Evolutionary conservation across 2,113 vertebrate genomes (phyloP), one percentile per base, ranked within the genome.

Genomic region (Scolopax mira): DNA sequence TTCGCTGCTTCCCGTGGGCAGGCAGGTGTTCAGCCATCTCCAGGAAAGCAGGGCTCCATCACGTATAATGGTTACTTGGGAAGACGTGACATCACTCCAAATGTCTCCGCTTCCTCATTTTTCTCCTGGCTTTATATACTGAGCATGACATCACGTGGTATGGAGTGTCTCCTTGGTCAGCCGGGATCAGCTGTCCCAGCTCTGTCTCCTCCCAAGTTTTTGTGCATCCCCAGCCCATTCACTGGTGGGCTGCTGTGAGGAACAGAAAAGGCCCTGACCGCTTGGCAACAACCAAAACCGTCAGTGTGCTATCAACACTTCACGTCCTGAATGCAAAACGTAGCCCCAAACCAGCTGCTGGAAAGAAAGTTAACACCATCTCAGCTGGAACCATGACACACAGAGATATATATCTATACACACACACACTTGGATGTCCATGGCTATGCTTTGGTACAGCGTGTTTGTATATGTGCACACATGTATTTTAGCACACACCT

Each of bases 401-500:
- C 41, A 41, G n/a, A n/a, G n/a, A n/a, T 23, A 8, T 28, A 6
- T 17, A 11, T 44, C 16, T 5, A 15, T 1, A 60, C 9, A 61
- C 11, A 13, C 17, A 28, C 31, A 13, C 21, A 7, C 14, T 19
- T 30, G 33, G 11, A 11, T 2, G 13, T 33, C 2, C 10, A 0
- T 31, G 18, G 11, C 21, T 1, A 5, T 24, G 74, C 46, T 42
- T 5, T 2, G 41, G 35, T 12, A 13, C 18, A 1, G 16, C 3
- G 8, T 16, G 39, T 39, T 12, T 11, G 52, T 46, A 1, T 10
- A 2, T 2, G 3, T 2, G 3, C 13, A 17, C 6, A 2, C 0
- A 1, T 6, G 12, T 17, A 2, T 30, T 42, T 44, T 24, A 7
- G 11, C 0, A 1, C 12, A 19, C 31, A 11, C 4, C 44, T 25